Base-by-base conservation (phyloP, 2,888 invertebrate species). In the Tachina lurida region DNA sequence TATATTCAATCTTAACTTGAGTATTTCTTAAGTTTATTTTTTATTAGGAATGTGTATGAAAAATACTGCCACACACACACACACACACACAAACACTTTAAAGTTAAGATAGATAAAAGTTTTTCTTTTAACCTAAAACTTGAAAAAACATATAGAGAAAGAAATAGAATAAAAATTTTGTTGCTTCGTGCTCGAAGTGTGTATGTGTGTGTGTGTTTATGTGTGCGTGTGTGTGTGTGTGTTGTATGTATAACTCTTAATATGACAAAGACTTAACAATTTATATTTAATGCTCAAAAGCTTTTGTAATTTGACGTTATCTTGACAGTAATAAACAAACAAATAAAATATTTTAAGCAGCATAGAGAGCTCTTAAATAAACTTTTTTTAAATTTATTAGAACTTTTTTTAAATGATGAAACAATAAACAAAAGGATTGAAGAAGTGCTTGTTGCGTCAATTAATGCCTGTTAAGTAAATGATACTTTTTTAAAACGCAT, bases 241-340 rank as follows among this genome's bases (percentile, higher is more conserved):
- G 56, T 70, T 41, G 10, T 39, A 43, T 70, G 70, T 63, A 81
- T 62, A 58, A 73, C 49, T 74, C 77, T 56, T 81, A 84, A 84
- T 84, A 84, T 81, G 84, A 78, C 81, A 81, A 81, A 81, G 81
- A 77, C 81, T 73, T 60, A 77, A 84, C 22, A 77, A 77, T 63
- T 81, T 77, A 62, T 73, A 77, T 81, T 76, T 73, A 80, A 67
- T 80, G 67, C 65, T 68, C 47, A 76, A 80, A 80, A 76, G 76
- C 70, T 81, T 78, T 67, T 81, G 76, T 76, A 84, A 76, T 76
- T 84, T 84, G 84, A 84, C 84, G 67, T 84, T 84, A 80, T 84
- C 84, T 81, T 73, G 77, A 78, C 76, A 60, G 45, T 54, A 63
- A 73, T 67, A 81, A 81, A 75, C 60, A 74, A 74, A 70, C 58